Evolutionary conservation across 2,113 vertebrate genomes (phyloP), one percentile per base, ranked within the genome.

Genomic region (Pollachius pollachius): DNA sequence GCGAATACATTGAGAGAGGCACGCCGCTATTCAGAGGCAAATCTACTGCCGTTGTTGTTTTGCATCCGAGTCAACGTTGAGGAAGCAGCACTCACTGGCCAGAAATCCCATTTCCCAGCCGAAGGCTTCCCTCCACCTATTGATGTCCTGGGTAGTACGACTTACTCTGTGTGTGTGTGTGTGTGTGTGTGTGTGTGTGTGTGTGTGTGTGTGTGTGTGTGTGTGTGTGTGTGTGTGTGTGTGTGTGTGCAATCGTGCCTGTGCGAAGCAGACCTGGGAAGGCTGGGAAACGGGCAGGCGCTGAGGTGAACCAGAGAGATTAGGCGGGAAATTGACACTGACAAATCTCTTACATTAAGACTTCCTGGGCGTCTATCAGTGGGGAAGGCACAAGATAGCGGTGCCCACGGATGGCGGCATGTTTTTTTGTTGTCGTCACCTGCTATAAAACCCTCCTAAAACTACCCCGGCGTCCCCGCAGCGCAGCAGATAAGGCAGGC

Each of bases 261-360:
- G 41, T 48, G 41, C 1, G 41, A 48, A 9, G 41, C 41, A 9
- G 41, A 13, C 8, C 41, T 48, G 41, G 41, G 8, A 12, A 6
- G 54, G 54, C 54, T 57, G 54, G 54, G 15, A 64, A 71, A 70
- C 83, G 74, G 84, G 81, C 80, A 59, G 80, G 87, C 75, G 62
- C 85, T 79, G 84, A 89, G 84, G 89, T 82, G 88, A 76, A 87
- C 85, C 72, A 81, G 83, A 90, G 88, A 95, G 90, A 94, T 93
- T 91, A 94, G 89, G 79, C 73, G 73, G 67, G 79, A 81, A 89
- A 86, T 88, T 93, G 92, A 94, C 93, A 92, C 91, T 94, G 92
- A 95, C 90, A 94, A 92, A 94, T 94, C 89, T 91, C 84, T 88
- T 91, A 85, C 87, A 91, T 94, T 92, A 93, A 81, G 76, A 73